A percentile compares a stretch with the other conserved stretches of the same genome.
These are phyloP conservation scores for Drosophila funebris DNA, from an alignment of 1,140 invertebrate genomes.

Conservation along the genomic window DNA sequence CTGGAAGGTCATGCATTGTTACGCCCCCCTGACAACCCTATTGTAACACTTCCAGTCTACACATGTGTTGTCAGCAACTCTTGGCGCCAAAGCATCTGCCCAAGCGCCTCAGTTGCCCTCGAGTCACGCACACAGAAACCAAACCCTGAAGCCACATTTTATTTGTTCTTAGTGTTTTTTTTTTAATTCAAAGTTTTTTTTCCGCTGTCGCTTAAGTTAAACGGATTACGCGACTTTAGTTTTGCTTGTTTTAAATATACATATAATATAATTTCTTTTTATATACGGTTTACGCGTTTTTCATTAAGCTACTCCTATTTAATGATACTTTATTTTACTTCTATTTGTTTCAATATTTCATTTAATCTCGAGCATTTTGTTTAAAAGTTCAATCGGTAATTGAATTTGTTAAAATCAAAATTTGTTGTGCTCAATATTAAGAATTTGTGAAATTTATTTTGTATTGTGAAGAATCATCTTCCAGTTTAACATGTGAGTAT, in stretches of 20 bases:
- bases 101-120: slow-evolving; percentile 37
- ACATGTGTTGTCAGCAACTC: slow-evolving; percentile 5
- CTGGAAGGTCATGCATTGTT: slow-evolving; percentile 33
- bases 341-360: slow-evolving; percentile 32
- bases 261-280: slow-evolving; percentile 22
- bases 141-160: slow-evolving; percentile 38
- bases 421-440: no score
- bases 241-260: slow-evolving; percentile 28
- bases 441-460: neutral
- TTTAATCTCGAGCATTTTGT: slow-evolving; percentile 10
- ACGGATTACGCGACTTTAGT: slow-evolving; percentile 20
- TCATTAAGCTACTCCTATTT: slow-evolving; percentile 29
- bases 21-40: slow-evolving; percentile 35
- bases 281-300: slow-evolving; percentile 40
- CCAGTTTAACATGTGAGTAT: slow-evolving; percentile 4
- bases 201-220: neutral
- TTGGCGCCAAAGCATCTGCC: slow-evolving; percentile 50
- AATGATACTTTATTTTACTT: slow-evolving; percentile 45
- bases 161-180: slow-evolving; percentile 57
- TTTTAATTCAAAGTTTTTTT: slow-evolving; percentile 33
- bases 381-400: slow-evolving; percentile 5
- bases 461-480: neutral
- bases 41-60: slow-evolving; percentile 36
- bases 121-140: slow-evolving; percentile 18
- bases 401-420: neutral